Evolutionary conservation across 2,797 vertebrate species (phyloP).

Genomic region (Rhinella marina): DNA sequence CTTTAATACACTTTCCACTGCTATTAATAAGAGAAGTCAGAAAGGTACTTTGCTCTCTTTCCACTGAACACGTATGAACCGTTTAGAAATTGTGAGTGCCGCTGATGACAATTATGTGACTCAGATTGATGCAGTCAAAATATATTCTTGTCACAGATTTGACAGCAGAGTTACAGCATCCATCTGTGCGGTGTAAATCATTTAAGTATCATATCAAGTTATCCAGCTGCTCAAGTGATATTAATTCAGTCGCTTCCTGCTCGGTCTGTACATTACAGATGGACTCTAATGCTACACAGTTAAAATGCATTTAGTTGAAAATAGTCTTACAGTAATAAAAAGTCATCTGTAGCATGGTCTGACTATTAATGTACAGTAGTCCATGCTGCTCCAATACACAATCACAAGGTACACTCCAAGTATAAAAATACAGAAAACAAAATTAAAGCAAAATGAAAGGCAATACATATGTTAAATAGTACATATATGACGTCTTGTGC

Average conservation of each 20-base stretch:
- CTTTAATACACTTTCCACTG: conserved; percentile 1
- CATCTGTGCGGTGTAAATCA: conserved; percentile 21
- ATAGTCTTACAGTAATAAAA: not conserved
- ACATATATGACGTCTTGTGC: not conserved
- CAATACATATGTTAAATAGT: not conserved
- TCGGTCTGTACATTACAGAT: conserved; percentile 16
- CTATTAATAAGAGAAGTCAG: not conserved
- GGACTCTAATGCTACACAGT: not conserved
- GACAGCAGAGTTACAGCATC: conserved; percentile 13
- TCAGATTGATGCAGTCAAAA: conserved; percentile 3
- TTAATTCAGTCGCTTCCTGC: conserved; percentile 2
- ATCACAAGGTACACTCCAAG: not conserved
- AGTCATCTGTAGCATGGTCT: not conserved
- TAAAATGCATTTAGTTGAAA: not conserved
- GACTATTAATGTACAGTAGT: not conserved
- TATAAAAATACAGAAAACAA: not conserved
- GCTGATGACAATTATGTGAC: conserved; percentile 4
- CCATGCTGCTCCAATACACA: not conserved
- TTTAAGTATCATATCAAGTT: conserved; percentile 1
- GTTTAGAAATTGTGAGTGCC: not conserved
- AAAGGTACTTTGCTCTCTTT: not conserved
- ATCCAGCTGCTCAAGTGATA: conserved; percentile 8
- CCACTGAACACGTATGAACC: not conserved
- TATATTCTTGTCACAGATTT: conserved; percentile 32
- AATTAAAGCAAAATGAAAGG: not conserved